phyloP scores from a whole-genome alignment of 2,113 vertebrate species.

The Gulo gulo region DNA sequence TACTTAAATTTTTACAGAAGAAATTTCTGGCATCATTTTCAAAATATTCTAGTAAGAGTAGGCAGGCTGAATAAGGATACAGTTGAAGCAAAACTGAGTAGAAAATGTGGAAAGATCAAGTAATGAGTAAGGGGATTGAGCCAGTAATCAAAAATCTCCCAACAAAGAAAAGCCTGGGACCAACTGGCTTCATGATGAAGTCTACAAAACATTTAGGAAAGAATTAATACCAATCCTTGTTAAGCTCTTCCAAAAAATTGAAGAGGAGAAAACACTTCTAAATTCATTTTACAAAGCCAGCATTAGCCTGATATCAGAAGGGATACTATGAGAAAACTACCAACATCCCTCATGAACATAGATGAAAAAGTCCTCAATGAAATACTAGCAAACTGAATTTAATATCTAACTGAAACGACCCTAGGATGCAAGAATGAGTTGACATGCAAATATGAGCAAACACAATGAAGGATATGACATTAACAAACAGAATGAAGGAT shows the following conservation, averaged over 20 bases:
- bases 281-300: not conserved
- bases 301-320: not conserved
- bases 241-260: not conserved
- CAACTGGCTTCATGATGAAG: not conserved
- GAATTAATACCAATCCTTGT: not conserved
- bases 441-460: not conserved
- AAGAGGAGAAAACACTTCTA: not conserved
- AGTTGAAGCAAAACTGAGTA: not conserved
- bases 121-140: not conserved
- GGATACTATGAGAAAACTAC: not conserved
- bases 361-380: not conserved
- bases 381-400: not conserved
- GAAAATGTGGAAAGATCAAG: not conserved
- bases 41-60: not conserved
- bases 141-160: not conserved
- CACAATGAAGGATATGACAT: too few species aligned
- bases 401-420: not conserved
- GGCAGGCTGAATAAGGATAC: not conserved
- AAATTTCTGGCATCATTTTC: not conserved
- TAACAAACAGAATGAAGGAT: not conserved
- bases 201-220: not conserved
- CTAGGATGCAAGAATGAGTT: not conserved
- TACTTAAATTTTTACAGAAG: not conserved
- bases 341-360: not conserved
- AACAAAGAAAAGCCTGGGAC: not conserved